Evolutionary conservation across 2,797 vertebrate genomes (phyloP), one percentile per base, ranked within the genome.

Genomic region (Serranus cabrilla): DNA sequence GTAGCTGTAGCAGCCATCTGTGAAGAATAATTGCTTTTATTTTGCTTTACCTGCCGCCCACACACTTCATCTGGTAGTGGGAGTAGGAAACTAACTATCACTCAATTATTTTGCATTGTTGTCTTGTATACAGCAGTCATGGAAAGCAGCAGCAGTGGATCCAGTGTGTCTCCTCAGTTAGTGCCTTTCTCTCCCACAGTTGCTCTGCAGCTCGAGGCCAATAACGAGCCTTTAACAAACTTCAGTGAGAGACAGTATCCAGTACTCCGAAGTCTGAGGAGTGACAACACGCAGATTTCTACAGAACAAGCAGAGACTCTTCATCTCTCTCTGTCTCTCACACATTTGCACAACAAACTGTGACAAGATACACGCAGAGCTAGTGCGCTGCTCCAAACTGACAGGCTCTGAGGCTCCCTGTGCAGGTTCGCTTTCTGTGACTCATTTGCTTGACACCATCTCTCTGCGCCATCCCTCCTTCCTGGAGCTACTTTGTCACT

Each of bases 341-440:
- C 21, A n/a, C 27, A 49, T 27, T 79, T 62, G 60, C 10, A 74
- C 56, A 71, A 52, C 66, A 68, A 65, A 65, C 55, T 57, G 21
- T 54, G 49, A 82, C 62, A 52, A 70, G 3, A 9, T 18, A 34
- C 61, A 47, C 46, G 31, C 34, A 11, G 34, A 31, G n/a, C 50
- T 14, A 16, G 10, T 54, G 6, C 11, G 4, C 39, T 54, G 17
- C 34, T 68, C 40, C 58, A 72, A 51, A 62, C 45, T 45, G 49
- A 73, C 76, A 78, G 45, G 47, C 61, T 69, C 16, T 4, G 3
- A 25, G 54, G 47, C 45, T 72, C 62, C 58, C 43, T 1, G 11
- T 23, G 31, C 74, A 74, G 72, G 68, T 81, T 85, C 59, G 80
- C 77, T 55, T 37, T 79, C 75, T 27, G 76, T 88, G 84, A 82